Conservation (phyloP, 1,140 invertebrate species). For the Varroa destructor region DNA sequence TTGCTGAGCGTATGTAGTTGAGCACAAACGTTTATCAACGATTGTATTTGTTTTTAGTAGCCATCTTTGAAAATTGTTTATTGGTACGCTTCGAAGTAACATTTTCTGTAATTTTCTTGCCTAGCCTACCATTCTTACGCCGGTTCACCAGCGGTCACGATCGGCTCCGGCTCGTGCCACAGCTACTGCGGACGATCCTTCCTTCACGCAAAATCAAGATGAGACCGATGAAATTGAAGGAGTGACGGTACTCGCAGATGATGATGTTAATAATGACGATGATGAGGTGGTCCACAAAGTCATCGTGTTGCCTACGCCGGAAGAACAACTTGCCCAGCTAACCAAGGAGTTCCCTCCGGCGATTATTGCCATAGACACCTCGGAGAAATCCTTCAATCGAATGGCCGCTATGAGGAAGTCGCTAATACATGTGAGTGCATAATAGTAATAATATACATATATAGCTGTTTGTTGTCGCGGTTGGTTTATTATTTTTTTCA, state of each 20-base stretch:
- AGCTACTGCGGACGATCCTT: constrained; percentile 54
- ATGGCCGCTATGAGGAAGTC: constrained; percentile 69
- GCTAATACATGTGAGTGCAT: constrained; percentile 48
- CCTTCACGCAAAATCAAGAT: constrained; percentile 40
- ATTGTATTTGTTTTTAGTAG: no score
- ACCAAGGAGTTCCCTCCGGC: constrained; percentile 59
- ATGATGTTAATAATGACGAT: constrained; percentile 51
- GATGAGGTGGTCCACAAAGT: constrained; percentile 62
- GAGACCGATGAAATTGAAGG: constrained; percentile 40
- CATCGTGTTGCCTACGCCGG: constrained; percentile 38
- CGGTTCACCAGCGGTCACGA: constrained; percentile 30
- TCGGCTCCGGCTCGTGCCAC: constrained; percentile 53
- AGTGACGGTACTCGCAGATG: constrained; percentile 40
- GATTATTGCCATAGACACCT: constrained; percentile 70
- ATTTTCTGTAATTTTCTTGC: no score
- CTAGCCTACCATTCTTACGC: constrained; percentile 34
- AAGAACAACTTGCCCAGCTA: constrained; percentile 39
- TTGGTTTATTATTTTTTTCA: constrained; percentile 10
- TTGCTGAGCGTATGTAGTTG: no score
- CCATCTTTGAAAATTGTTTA: no score
- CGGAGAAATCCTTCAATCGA: constrained; percentile 65
- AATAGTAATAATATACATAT: background rate
- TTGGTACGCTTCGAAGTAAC: no score
- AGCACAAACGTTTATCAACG: no score
- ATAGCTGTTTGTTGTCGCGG: constrained; percentile 16